Evolutionary conservation across 1,140 invertebrate species (phyloP).

Genomic region (Bombus difficillimus): DNA sequence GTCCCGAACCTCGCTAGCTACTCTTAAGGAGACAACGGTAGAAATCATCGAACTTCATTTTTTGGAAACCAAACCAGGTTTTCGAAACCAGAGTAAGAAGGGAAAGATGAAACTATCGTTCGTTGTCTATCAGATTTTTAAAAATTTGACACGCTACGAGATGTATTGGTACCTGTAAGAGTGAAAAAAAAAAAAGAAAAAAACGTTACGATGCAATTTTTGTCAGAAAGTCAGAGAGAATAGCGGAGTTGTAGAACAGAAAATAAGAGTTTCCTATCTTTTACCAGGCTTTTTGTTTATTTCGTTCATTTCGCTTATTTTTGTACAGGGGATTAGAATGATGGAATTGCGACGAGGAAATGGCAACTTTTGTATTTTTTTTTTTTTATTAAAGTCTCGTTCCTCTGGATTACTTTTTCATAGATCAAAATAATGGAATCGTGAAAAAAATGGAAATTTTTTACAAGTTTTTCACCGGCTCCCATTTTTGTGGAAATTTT

Average conservation of each 20-base stretch:
- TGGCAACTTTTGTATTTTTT: background rate
- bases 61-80: too few relatives aligned
- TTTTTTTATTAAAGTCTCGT: background rate
- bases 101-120: background rate
- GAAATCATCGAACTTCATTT: background rate
- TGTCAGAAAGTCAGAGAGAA: background rate
- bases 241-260: background rate
- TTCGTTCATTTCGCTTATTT: background rate
- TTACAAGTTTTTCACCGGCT: background rate
- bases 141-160: too few relatives aligned
- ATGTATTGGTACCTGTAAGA: background rate
- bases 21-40: background rate
- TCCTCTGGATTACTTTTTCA: background rate
- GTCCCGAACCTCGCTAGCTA: background rate
- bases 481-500: background rate
- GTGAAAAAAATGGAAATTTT: background rate
- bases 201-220: too few relatives aligned
- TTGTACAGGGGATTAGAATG: background rate
- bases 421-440: background rate
- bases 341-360: background rate
- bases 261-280: background rate
- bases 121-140: too few relatives aligned
- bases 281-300: background rate
- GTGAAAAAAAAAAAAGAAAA: too few relatives aligned
- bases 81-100: background rate